Percentiles rank a stretch among this genome's conserved stretches.
phyloP scores from a whole-genome alignment of 2,888 invertebrate genomes.

The Zele albiditarsus region DNA sequence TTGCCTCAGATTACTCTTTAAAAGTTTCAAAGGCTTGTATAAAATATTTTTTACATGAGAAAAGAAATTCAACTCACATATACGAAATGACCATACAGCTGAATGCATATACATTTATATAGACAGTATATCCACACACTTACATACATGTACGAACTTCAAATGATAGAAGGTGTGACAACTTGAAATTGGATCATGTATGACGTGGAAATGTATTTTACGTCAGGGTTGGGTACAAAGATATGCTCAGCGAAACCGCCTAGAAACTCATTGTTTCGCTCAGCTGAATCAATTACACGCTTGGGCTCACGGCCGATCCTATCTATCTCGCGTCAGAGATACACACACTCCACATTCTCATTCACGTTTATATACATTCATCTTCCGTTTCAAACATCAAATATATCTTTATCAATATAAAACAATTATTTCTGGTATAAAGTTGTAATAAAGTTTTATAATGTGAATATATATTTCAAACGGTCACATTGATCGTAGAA shows the following conservation, averaged over 20 bases:
- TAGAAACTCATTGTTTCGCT: constrained; percentile 68
- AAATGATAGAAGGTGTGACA: constrained; percentile 17
- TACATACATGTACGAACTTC: neutral
- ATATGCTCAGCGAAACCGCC: constrained; percentile 57
- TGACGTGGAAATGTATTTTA: constrained; percentile 6
- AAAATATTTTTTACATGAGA: neutral
- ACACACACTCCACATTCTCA: constrained; percentile 43
- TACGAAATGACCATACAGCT: neutral
- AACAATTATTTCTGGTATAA: neutral
- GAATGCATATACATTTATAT: neutral
- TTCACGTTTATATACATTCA: constrained; percentile 50
- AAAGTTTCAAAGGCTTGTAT: constrained; percentile 4
- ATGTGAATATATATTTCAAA: neutral
- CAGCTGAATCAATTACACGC: constrained; percentile 69
- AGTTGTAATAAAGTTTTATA: neutral
- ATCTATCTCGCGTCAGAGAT: constrained; percentile 59
- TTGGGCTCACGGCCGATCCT: constrained; percentile 65
- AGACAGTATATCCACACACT: no score
- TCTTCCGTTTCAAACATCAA: constrained; percentile 51
- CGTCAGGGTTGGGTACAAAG: constrained; percentile 11
- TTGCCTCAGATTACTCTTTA: neutral
- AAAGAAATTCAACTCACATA: neutral
- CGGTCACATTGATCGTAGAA: neutral
- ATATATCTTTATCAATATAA: constrained; percentile 1
- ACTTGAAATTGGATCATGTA: constrained; percentile 25